phyloP scores from a whole-genome alignment of 2,888 invertebrate genomes.

The Luperina nickerlii region DNA sequence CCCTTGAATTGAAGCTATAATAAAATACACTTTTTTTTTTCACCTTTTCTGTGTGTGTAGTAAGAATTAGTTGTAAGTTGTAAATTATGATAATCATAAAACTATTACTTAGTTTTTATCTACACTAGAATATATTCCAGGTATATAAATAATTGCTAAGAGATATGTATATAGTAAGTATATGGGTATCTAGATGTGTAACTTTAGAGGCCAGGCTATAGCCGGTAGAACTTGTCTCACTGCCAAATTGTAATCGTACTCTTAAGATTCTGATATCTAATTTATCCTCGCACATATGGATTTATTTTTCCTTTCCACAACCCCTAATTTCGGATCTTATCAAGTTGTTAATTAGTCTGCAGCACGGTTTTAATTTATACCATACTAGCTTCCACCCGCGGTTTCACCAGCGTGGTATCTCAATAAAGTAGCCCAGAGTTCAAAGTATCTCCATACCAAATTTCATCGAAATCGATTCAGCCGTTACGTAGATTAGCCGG shows the following conservation, averaged over 20 bases:
- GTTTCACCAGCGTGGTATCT: neutral
- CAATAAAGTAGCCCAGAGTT: neutral
- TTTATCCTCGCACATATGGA: neutral
- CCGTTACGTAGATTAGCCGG: neutral
- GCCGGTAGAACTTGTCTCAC: slow-evolving; percentile 9
- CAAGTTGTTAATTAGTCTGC: neutral
- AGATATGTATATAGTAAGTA: slow-evolving; percentile 54
- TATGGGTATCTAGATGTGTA: slow-evolving; percentile 36
- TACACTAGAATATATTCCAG: slow-evolving; percentile 57
- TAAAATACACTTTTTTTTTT: slow-evolving; percentile 16
- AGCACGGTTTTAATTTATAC: neutral
- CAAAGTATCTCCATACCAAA: neutral
- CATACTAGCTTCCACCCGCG: neutral
- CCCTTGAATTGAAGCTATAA: slow-evolving; percentile 33
- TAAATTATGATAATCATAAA: slow-evolving; percentile 54
- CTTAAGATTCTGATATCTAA: neutral
- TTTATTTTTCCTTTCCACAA: too few species aligned
- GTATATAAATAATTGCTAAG: slow-evolving; percentile 20
- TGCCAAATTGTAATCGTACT: slow-evolving; percentile 42
- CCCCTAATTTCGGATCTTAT: neutral
- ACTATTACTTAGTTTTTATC: slow-evolving; percentile 46
- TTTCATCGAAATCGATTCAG: neutral
- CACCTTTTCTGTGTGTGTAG: slow-evolving; percentile 21
- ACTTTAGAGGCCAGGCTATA: slow-evolving; percentile 30
- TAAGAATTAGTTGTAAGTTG: slow-evolving; percentile 28